A percentile compares a stretch with the other conserved stretches of the same genome.
These are phyloP conservation scores for Cerastis rubricosa DNA, from an alignment of 2,888 invertebrate species.

Conservation along the genomic window DNA sequence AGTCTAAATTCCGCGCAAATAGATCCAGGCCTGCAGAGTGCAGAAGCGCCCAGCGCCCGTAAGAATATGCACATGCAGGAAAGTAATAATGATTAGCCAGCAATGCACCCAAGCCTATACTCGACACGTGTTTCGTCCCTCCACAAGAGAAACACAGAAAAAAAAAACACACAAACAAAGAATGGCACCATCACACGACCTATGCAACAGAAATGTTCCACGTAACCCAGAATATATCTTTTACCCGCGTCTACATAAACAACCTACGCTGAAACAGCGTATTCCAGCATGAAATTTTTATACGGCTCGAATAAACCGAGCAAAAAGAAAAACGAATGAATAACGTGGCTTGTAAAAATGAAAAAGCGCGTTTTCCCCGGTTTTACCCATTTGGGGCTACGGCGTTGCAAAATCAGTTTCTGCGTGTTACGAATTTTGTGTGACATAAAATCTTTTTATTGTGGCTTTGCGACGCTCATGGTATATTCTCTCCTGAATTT, in stretches of 20 bases:
- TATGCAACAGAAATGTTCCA: constrained; percentile 2
- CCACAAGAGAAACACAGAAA: no score
- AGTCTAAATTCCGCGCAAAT: no score
- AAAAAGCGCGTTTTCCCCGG: constrained; percentile 17
- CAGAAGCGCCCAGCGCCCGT: no score
- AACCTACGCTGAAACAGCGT: constrained; percentile 7
- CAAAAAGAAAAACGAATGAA: constrained; percentile 26
- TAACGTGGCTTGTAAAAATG: constrained; percentile 21
- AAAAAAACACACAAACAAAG: background rate
- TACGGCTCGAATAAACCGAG: constrained; percentile 16
- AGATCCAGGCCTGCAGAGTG: no score
- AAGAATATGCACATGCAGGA: no score
- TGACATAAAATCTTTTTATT: constrained; percentile 8
- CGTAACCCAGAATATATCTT: constrained; percentile 25
- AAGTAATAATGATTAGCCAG: no score
- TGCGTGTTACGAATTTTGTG: constrained; percentile 17
- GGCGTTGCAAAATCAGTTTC: constrained; percentile 36
- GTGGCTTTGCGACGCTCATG: background rate
- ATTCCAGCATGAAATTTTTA: constrained; percentile 26
- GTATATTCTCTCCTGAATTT: constrained; percentile 12
- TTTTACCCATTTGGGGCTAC: background rate
- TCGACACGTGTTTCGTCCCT: no score
- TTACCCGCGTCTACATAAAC: background rate
- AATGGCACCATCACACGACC: background rate
- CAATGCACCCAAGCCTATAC: no score